Evolutionary conservation across 2,888 invertebrate genomes (phyloP).

Genomic region (Synergus laeviventris): DNA sequence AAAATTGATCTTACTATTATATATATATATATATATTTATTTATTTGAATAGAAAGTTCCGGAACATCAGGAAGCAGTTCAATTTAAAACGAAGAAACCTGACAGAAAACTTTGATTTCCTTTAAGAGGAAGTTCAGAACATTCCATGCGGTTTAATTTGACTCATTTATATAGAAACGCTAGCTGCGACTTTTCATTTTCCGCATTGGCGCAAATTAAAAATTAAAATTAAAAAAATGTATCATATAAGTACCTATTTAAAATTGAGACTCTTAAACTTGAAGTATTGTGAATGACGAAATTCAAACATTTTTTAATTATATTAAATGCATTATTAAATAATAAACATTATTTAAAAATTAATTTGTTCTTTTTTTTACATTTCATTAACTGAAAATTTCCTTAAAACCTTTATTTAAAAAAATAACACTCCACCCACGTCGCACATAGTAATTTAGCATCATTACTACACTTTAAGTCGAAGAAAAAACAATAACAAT

Average conservation of each 20-base stretch:
- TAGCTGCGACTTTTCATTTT: too few species aligned
- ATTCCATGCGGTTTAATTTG: not conserved
- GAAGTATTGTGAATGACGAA: too few species aligned
- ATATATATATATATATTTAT: too few species aligned
- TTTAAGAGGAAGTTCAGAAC: not conserved
- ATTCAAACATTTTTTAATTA: too few species aligned
- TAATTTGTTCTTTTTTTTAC: not conserved
- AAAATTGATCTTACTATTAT: not conserved
- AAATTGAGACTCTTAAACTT: too few species aligned
- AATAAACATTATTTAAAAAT: not conserved
- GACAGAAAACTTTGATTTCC: not conserved
- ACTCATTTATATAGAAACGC: not conserved
- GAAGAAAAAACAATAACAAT: not conserved
- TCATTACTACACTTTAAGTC: not conserved
- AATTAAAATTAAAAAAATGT: too few species aligned
- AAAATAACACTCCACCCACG: not conserved
- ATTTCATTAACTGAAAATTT: not conserved
- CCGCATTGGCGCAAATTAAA: too few species aligned
- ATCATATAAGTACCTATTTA: too few species aligned
- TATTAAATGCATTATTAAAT: not conserved
- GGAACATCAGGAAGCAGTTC: not conserved
- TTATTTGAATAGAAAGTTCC: not conserved
- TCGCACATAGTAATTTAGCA: not conserved
- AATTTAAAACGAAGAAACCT: not conserved
- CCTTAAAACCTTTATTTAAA: not conserved